These are phyloP conservation scores for Tenthredo mesomela DNA, from an alignment of 2,888 invertebrate species.

Conservation along the genomic window DNA sequence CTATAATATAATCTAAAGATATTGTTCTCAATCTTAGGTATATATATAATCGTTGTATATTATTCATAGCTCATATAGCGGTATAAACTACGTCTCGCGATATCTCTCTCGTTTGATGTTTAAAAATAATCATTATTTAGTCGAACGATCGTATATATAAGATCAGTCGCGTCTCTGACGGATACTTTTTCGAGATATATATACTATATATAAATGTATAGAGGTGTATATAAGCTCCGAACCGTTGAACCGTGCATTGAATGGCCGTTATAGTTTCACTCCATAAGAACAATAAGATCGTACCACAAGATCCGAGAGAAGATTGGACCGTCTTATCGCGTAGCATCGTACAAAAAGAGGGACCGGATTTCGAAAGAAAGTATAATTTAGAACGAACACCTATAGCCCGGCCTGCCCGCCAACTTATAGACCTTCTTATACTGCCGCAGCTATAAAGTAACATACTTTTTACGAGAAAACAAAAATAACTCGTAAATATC, in stretches of 20 bases:
- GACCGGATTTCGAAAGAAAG: slow-evolving; percentile 47
- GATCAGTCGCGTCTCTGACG: not conserved
- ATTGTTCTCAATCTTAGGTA: slow-evolving; percentile 16
- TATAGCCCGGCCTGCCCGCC: not conserved
- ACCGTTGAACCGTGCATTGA: slow-evolving; percentile 11
- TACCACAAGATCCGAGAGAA: slow-evolving; percentile 29
- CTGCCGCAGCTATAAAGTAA: not conserved
- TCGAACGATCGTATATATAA: not conserved
- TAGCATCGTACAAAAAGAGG: slow-evolving; percentile 16
- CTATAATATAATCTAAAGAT: not conserved
- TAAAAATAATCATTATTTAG: slow-evolving; percentile 49
- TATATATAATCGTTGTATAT: not conserved
- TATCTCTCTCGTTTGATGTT: slow-evolving; percentile 25
- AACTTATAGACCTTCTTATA: not conserved
- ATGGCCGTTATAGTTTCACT: slow-evolving; percentile 14
- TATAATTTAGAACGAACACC: slow-evolving; percentile 35
- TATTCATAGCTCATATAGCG: not conserved
- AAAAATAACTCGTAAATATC: slow-evolving; percentile 3
- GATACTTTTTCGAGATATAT: not conserved
- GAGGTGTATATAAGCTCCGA: not conserved
- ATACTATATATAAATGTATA: not conserved
- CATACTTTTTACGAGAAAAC: not conserved
- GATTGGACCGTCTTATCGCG: slow-evolving; percentile 33
- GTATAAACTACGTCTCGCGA: slow-evolving; percentile 19
- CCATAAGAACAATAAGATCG: slow-evolving; percentile 43